These are phyloP conservation scores for Panzeria rudis DNA, from an alignment of 2,888 invertebrate genomes.

Conservation along the genomic window DNA sequence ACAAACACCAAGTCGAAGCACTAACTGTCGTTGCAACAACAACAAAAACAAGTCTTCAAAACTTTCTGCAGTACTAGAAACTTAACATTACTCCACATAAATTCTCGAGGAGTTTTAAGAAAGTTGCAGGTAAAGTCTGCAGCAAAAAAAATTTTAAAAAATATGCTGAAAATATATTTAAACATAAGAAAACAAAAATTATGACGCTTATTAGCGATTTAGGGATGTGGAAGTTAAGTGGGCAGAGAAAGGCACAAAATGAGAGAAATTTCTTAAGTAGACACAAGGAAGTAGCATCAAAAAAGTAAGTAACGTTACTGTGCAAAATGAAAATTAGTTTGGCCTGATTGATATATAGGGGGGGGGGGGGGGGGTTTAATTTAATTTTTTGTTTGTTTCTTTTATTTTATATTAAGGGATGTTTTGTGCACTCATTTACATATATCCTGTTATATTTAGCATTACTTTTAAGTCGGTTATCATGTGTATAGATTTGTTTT, in stretches of 20 bases:
- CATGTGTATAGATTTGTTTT: no score
- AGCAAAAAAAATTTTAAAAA: constrained; percentile 9
- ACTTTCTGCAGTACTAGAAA: constrained; percentile 45
- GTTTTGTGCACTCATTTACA: no score
- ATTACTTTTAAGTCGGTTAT: no score
- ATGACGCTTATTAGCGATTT: constrained; percentile 80
- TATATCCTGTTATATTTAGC: no score
- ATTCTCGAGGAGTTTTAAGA: constrained; percentile 46
- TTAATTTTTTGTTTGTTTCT: background rate
- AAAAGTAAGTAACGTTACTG: background rate
- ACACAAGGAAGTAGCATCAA: background rate
- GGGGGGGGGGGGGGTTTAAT: background rate
- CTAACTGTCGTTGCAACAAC: background rate
- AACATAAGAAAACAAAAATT: constrained; percentile 72
- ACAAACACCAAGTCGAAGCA: background rate
- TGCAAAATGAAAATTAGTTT: background rate
- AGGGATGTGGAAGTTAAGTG: constrained; percentile 80
- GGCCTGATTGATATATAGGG: no score
- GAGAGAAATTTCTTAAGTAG: background rate
- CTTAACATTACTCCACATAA: constrained; percentile 51
- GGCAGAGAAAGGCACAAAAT: constrained; percentile 5
- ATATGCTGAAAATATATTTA: background rate
- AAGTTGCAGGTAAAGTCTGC: constrained; percentile 39
- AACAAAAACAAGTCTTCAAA: constrained; percentile 35
- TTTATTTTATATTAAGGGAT: background rate